Evolutionary conservation across 2,888 invertebrate species (phyloP).

Genomic region (Elmis aenea): DNA sequence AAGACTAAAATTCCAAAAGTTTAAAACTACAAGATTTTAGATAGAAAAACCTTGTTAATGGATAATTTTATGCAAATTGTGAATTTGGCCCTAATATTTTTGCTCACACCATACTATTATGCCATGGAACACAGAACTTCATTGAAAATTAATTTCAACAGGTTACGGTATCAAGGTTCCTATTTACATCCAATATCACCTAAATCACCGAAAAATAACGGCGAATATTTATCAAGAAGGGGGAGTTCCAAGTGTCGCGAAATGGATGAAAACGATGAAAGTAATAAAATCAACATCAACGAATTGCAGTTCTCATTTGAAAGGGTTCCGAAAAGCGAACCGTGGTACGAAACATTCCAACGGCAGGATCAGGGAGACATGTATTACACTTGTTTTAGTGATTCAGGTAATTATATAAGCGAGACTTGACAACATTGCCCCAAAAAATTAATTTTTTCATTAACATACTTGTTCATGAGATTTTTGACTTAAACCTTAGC

Average conservation of each 20-base stretch:
- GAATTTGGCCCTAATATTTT: too few relatives aligned
- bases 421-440: too few relatives aligned
- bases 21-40: too few relatives aligned
- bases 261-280: constrained; percentile 33
- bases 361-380: constrained; percentile 70
- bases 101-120: too few relatives aligned
- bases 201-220: constrained; percentile 35
- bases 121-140: too few relatives aligned
- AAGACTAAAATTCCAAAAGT: too few relatives aligned
- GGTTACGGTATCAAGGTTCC: constrained; percentile 44
- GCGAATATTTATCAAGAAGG: constrained; percentile 30
- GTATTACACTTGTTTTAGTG: constrained; percentile 55
- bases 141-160: too few relatives aligned
- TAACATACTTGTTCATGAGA: too few relatives aligned
- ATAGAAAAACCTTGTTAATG: too few relatives aligned
- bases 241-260: background rate
- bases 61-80: too few relatives aligned
- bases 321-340: constrained; percentile 64
- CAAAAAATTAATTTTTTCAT: too few relatives aligned
- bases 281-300: constrained; percentile 49
- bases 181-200: constrained; percentile 31
- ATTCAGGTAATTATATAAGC: constrained; percentile 41
- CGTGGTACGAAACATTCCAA: constrained; percentile 75
- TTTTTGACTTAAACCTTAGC: too few relatives aligned
- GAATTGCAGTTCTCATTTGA: constrained; percentile 71